These are phyloP conservation scores for Ctenosaura bakeri DNA, from an alignment of 2,797 vertebrate genomes.

Conservation along the genomic window DNA sequence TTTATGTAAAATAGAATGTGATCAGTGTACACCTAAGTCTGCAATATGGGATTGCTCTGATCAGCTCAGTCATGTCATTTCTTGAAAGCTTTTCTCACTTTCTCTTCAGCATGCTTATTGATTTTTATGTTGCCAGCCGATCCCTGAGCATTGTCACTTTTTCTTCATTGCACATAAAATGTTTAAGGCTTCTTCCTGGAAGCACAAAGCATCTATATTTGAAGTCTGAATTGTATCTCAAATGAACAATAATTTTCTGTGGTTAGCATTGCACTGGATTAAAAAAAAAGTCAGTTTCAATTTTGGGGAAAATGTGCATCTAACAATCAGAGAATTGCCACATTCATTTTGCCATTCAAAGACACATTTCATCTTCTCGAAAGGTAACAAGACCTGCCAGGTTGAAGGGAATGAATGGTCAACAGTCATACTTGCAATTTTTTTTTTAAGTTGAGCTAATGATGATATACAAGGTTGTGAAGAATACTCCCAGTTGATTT, in stretches of 20 bases:
- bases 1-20: not conserved
- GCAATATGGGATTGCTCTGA: not conserved
- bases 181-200: constrained; percentile 39
- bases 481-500: constrained; percentile 37
- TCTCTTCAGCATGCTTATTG: not conserved
- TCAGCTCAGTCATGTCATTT: constrained; percentile 17
- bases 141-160: constrained; percentile 35
- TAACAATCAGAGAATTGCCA: constrained; percentile 41
- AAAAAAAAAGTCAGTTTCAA: constrained; percentile 69
- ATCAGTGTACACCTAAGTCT: constrained; percentile 7
- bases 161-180: constrained; percentile 43
- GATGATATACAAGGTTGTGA: not conserved
- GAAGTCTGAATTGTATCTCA: constrained; percentile 48
- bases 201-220: constrained; percentile 48
- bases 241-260: constrained; percentile 57
- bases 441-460: constrained; percentile 46
- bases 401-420: constrained; percentile 29
- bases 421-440: constrained; percentile 20
- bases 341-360: constrained; percentile 64
- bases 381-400: constrained; percentile 58
- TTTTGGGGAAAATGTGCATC: constrained; percentile 57
- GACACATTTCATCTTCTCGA: constrained; percentile 56
- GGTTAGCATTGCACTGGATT: constrained; percentile 44
- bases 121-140: constrained; percentile 39
- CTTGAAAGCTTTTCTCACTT: constrained; percentile 14